Conservation (phyloP, 2,797 vertebrate species). For the Danio jaintianensis region DNA sequence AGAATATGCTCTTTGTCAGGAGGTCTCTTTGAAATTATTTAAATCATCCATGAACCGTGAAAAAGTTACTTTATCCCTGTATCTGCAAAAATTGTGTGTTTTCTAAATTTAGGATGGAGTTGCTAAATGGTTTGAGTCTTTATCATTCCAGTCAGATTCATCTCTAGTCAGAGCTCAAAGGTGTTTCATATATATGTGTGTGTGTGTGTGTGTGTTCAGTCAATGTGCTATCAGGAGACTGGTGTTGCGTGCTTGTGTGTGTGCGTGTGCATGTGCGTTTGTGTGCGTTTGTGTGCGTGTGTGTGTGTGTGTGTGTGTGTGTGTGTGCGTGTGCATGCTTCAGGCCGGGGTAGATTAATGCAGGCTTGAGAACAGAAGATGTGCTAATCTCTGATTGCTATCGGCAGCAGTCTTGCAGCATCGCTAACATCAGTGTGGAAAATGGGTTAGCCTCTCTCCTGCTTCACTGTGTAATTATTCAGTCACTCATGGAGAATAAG, state of each 20-base stretch:
- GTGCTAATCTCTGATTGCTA: slow-evolving; percentile 56
- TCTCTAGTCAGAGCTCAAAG: slow-evolving; percentile 54
- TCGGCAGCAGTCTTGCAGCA: slow-evolving; percentile 54
- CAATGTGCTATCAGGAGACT: slow-evolving; percentile 29
- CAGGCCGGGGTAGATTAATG: slow-evolving; percentile 43
- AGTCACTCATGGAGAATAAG: not conserved
- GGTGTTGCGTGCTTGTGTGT: slow-evolving; percentile 37
- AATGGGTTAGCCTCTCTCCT: slow-evolving; percentile 46
- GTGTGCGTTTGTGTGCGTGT: slow-evolving; percentile 26
- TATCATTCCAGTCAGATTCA: slow-evolving; percentile 49
- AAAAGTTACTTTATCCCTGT: not conserved
- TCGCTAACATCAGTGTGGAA: slow-evolving; percentile 47
- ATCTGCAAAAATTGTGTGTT: not conserved
- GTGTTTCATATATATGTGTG: not conserved
- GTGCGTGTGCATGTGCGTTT: slow-evolving; percentile 34
- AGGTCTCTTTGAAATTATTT: not conserved
- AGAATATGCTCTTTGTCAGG: slow-evolving; percentile 1
- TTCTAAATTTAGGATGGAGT: not conserved
- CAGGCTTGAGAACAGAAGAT: slow-evolving; percentile 42
- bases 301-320: slow-evolving; percentile 30
- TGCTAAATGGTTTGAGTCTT: not conserved
- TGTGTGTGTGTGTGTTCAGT: slow-evolving; percentile 31
- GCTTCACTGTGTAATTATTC: slow-evolving; percentile 50
- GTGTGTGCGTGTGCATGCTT: slow-evolving; percentile 27
- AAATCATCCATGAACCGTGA: not conserved